Evolutionary conservation across 2,797 vertebrate species (phyloP), one percentile per base, ranked within the genome.

Genomic region (Enteromius unitaeniatus): DNA sequence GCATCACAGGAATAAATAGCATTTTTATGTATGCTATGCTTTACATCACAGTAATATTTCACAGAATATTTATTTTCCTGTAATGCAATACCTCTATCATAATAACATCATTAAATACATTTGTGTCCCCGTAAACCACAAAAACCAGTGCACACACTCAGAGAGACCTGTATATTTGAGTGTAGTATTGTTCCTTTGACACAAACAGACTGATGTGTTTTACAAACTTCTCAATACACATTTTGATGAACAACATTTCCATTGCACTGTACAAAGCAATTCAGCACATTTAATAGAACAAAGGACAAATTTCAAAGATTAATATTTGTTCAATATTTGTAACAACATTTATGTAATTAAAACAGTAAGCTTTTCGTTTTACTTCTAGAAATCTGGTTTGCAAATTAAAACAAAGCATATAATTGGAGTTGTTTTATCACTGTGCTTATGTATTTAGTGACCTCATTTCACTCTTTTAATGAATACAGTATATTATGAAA

Each of bases 371-470:
- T 31, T 73, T 49, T 31, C 0, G 42, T 21, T 69, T 42, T 69
- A 2, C 10, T 69, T 37, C 23, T n/a, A 31, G 34, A 80, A 67
- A 78, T 26, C 49, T 53, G 7, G 14, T 34, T 37, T 53, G 28
- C 78, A 87, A 85, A 53, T 62, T 45, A 70, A 55, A 67, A 31
- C 75, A 28, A 60, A 84, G 85, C 73, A 81, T 45, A 34, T 28
- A 47, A 34, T 34, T 53, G 28, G 23, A 26, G 65, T 64, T 55
- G 81, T 85, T 49, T 77, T 28, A 75, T 82, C 85, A 64, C 51
- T n/a, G 83, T 70, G 28, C 23, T 51, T 60, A 40, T 79, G 19
- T 60, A 45, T 49, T 78, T 49, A 73, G 19, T 58, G 37, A 77
- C 37, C 31, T 82, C 78, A 69, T 40, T 53, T 7, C n/a, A 75